phyloP scores from a whole-genome alignment of 2,888 invertebrate genomes.

The Drosophila anomalipes region DNA sequence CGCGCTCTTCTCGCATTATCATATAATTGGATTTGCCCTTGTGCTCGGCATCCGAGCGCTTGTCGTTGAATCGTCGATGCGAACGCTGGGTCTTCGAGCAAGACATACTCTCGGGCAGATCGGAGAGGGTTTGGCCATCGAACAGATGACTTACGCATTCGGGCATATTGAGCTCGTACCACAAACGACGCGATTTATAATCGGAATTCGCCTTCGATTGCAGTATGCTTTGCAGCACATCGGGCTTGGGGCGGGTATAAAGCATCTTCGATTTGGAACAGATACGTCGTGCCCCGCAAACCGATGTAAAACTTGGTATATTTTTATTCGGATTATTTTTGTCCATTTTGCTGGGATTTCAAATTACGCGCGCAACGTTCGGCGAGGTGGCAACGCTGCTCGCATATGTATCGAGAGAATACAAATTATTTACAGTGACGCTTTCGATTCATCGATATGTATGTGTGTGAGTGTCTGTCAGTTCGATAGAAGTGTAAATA shows the following conservation, averaged over 20 bases:
- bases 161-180: conserved; percentile 85
- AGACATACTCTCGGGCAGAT: conserved; percentile 88
- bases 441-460: conserved; percentile 55
- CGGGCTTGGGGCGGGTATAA: conserved; percentile 82
- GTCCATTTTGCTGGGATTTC: conserved; percentile 44
- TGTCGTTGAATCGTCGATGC: conserved; percentile 54
- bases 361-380: conserved; percentile 33
- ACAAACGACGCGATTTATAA: conserved; percentile 82
- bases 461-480: conserved; percentile 11
- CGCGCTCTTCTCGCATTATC: conserved; percentile 90
- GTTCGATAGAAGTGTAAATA: conserved; percentile 36
- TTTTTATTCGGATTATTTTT: conserved; percentile 67
- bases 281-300: conserved; percentile 70
- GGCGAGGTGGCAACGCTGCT: conserved; percentile 42
- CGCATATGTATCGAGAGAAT: conserved; percentile 29
- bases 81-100: conserved; percentile 61
- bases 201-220: conserved; percentile 84
- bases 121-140: conserved; percentile 86
- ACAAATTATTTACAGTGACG: conserved; percentile 37
- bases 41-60: conserved; percentile 63
- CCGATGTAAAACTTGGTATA: conserved; percentile 67
- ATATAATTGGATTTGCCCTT: conserved; percentile 88
- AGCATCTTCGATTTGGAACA: conserved; percentile 78
- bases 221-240: conserved; percentile 77
- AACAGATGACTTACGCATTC: conserved; percentile 82